These are phyloP conservation scores for Drosophila parvula DNA, from an alignment of 1,140 invertebrate species.

Conservation along the genomic window DNA sequence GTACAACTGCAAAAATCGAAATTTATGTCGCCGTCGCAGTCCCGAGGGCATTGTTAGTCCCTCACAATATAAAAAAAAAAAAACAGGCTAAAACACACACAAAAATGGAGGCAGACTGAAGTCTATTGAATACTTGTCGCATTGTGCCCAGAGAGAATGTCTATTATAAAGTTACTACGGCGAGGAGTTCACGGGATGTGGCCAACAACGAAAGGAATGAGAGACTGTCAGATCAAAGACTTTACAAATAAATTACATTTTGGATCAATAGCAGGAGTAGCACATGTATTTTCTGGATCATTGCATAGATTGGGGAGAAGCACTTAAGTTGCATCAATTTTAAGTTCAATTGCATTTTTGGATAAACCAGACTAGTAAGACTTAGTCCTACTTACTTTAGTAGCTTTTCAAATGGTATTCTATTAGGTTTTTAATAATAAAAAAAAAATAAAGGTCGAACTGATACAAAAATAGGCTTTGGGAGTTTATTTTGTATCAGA, in stretches of 20 bases:
- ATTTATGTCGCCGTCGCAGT: constrained; percentile 71
- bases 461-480: no score
- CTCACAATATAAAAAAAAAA: constrained; percentile 40
- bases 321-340: background rate
- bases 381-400: background rate
- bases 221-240: constrained; percentile 24
- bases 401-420: background rate
- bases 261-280: background rate
- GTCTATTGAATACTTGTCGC: constrained; percentile 57
- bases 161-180: constrained; percentile 29
- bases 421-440: background rate
- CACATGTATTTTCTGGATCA: background rate
- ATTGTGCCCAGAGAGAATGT: constrained; percentile 34
- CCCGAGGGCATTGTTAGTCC: constrained; percentile 70
- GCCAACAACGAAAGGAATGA: constrained; percentile 1
- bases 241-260: constrained; percentile 24
- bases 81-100: constrained; percentile 20
- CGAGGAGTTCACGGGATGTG: constrained; percentile 29
- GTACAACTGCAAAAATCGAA: constrained; percentile 66
- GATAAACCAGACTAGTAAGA: background rate
- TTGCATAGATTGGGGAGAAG: background rate
- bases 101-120: constrained; percentile 34
- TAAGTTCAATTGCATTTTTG: background rate
- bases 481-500: no score
- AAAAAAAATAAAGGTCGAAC: background rate